Percentiles rank a stretch among this genome's conserved stretches.
These are phyloP conservation scores for Mustela nigripes DNA, from an alignment of 2,113 vertebrate species.

Conservation along the genomic window DNA sequence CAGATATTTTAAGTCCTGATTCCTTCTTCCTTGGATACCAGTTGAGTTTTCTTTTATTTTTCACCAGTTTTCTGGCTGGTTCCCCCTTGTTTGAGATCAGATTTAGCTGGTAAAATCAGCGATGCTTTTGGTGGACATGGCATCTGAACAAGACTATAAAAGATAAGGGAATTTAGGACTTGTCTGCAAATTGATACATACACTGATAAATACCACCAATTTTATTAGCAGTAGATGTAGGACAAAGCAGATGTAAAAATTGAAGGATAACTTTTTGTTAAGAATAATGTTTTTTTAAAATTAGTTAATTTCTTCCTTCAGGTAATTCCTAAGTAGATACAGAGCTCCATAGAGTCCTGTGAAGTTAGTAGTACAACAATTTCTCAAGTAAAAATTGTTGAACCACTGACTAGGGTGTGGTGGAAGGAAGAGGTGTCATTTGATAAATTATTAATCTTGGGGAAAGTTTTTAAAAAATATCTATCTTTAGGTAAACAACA, in stretches of 20 bases:
- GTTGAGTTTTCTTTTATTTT: background rate
- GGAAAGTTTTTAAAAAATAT: background rate
- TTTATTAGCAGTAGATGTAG: background rate
- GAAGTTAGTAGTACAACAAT: background rate
- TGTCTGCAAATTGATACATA: slow-evolving; percentile 8
- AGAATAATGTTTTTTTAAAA: slow-evolving; percentile 19
- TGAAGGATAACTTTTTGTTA: slow-evolving; percentile 23
- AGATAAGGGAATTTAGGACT: slow-evolving; percentile 39
- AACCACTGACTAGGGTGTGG: background rate
- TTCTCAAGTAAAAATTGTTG: slow-evolving; percentile 46
- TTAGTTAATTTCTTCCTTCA: slow-evolving; percentile 23
- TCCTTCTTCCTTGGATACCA: background rate
- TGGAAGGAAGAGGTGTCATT: background rate
- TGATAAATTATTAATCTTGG: slow-evolving; percentile 38
- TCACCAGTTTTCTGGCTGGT: background rate
- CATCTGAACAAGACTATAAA: slow-evolving; percentile 23
- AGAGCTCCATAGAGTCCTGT: background rate
- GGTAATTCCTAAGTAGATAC: slow-evolving; percentile 11
- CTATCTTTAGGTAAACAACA: background rate
- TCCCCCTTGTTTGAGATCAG: background rate
- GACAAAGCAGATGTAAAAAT: background rate
- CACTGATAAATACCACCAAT: background rate
- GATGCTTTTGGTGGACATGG: background rate
- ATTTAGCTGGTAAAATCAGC: background rate
- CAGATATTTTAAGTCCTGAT: background rate